These are phyloP conservation scores for Hafferia zeledoni DNA, from an alignment of 2,797 vertebrate genomes.

Conservation along the genomic window DNA sequence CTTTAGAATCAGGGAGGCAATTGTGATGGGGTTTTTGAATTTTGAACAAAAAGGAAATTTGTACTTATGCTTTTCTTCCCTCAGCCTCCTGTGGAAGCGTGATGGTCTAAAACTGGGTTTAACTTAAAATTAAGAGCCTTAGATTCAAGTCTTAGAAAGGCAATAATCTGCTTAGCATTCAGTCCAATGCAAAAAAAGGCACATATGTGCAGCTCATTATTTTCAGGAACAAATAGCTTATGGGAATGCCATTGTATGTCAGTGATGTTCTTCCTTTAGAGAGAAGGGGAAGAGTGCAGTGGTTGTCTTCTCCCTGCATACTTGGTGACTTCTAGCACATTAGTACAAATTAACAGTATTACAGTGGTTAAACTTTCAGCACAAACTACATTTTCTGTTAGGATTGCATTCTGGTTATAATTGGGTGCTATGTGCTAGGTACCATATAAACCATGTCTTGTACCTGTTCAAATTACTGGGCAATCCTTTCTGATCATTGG, in stretches of 20 bases:
- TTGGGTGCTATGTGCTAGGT: not conserved
- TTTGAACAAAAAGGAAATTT: not conserved
- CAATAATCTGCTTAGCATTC: not conserved
- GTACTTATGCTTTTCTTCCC: not conserved
- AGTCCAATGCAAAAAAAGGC: not conserved
- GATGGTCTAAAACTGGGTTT: not conserved
- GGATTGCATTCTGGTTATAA: not conserved
- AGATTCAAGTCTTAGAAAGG: not conserved
- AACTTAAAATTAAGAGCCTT: not conserved
- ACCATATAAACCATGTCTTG: not conserved
- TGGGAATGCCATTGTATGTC: not conserved
- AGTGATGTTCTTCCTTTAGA: not conserved
- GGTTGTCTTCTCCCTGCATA: not conserved
- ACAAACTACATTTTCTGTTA: not conserved
- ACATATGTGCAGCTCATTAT: not conserved
- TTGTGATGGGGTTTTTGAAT: not conserved
- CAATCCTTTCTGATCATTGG: not conserved
- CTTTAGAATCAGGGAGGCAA: not conserved
- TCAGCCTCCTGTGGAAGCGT: not conserved
- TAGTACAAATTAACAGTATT: not conserved
- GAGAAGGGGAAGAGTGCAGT: not conserved
- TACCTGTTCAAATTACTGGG: not conserved
- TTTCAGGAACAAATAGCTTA: not conserved
- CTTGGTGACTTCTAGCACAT: not conserved
- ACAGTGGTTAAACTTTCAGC: not conserved